Percentiles rank a stretch among this genome's conserved stretches.
Evolutionary conservation across 2,797 vertebrate species (phyloP).

Genomic region (Microctenopoma lineatum): DNA sequence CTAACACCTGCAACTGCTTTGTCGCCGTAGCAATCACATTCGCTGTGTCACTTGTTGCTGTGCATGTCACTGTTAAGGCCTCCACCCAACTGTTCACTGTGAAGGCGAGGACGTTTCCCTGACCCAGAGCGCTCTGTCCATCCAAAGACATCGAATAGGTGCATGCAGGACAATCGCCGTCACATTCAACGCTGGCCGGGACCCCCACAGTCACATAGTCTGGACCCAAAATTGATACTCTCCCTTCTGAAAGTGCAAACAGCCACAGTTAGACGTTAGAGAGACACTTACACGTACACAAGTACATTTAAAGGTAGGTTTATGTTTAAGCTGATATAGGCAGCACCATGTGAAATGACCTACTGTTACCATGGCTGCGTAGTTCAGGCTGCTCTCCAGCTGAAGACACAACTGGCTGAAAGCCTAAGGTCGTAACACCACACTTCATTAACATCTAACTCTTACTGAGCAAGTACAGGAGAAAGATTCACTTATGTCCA

Average conservation of each 20-base stretch:
- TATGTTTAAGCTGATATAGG: neutral
- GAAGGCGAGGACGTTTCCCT: conserved; percentile 40
- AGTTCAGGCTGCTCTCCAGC: conserved; percentile 4
- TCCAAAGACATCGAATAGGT: conserved; percentile 53
- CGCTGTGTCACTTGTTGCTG: accelerated
- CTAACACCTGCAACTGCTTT: conserved; percentile 59
- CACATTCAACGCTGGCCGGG: conserved; percentile 49
- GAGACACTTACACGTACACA: neutral
- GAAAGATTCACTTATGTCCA: too few species aligned
- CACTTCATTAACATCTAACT: too few species aligned
- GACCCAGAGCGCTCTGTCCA: neutral
- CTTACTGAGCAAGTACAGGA: too few species aligned
- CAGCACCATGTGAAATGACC: conserved; percentile 1
- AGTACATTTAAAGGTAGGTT: neutral
- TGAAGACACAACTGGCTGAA: conserved; percentile 18
- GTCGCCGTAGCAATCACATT: neutral
- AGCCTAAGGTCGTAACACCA: conserved; percentile 22
- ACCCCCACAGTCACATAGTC: conserved; percentile 63
- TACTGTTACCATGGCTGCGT: neutral
- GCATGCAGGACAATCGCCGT: conserved; percentile 15
- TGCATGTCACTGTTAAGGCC: conserved; percentile 46
- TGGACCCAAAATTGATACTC: conserved; percentile 5
- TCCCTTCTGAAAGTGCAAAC: conserved; percentile 29
- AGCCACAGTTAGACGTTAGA: neutral
- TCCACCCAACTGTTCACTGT: conserved; percentile 26